These are phyloP conservation scores for Zaprionus lachaisei DNA, from an alignment of 1,140 invertebrate species.

Conservation along the genomic window DNA sequence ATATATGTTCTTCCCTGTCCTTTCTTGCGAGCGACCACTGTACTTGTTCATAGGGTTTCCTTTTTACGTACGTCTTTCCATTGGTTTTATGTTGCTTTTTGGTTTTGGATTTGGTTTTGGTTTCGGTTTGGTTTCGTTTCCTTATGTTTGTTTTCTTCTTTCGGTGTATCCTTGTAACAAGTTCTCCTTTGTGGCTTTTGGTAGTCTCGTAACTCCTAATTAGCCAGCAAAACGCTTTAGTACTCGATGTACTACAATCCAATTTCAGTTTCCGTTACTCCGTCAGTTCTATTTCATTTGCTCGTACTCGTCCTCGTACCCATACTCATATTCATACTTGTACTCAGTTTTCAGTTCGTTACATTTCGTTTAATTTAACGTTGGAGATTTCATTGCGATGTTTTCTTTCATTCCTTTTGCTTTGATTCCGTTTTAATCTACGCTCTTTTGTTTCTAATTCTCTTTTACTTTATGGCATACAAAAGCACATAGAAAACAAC, in stretches of 20 bases:
- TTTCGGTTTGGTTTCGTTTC: conserved; percentile 5
- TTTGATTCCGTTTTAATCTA: conserved; percentile 64
- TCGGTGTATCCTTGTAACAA: conserved; percentile 33
- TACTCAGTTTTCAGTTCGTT: conserved; percentile 32
- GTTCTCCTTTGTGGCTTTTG: conserved; percentile 40
- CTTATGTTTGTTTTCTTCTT: conserved; percentile 12
- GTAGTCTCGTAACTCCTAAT: conserved; percentile 37
- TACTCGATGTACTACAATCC: conserved; percentile 51
- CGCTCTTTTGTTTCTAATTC: conserved; percentile 53
- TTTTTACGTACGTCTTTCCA: conserved; percentile 1
- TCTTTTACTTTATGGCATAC: conserved; percentile 43
- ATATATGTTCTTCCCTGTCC: background rate
- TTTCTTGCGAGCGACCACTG: background rate
- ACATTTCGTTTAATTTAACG: conserved; percentile 50
- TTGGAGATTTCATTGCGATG: conserved; percentile 26
- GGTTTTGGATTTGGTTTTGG: conserved; percentile 11
- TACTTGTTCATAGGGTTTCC: conserved; percentile 4
- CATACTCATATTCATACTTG: conserved; percentile 1
- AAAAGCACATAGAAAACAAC: conserved; percentile 17
- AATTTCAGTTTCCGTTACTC: conserved; percentile 29
- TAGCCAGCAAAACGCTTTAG: conserved; percentile 50
- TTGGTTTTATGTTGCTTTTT: conserved; percentile 1
- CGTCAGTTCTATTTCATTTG: conserved; percentile 43
- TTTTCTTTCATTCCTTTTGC: conserved; percentile 13
- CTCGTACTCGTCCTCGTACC: conserved; percentile 5